Conservation (phyloP, 1,140 invertebrate genomes). For the Pseudomyrmex pallidus region DNA sequence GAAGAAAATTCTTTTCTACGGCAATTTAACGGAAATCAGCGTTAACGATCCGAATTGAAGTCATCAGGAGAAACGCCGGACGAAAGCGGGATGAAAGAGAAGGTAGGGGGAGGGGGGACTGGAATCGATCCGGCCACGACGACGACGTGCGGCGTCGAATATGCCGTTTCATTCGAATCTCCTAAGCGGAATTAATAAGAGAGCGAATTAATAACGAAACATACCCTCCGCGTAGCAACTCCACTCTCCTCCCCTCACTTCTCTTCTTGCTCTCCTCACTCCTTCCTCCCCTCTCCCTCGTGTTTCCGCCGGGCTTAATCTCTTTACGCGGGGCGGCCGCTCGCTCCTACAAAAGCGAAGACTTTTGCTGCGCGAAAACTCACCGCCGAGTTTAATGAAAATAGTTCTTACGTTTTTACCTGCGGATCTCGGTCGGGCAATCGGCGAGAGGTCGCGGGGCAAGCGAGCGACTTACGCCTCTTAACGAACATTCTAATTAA, state of each 20-base stretch:
- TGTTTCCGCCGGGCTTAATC: constrained; percentile 66
- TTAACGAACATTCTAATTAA: constrained; percentile 82
- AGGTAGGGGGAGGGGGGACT: background rate
- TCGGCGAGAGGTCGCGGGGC: background rate
- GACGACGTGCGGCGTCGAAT: constrained; percentile 33
- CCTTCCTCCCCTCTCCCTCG: no score
- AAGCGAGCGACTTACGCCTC: constrained; percentile 59
- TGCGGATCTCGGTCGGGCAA: constrained; percentile 61
- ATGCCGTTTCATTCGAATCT: constrained; percentile 36
- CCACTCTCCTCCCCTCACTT: background rate
- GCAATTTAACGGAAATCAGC: constrained; percentile 55
- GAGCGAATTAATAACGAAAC: constrained; percentile 73
- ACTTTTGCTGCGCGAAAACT: constrained; percentile 75
- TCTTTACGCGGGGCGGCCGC: constrained; percentile 60
- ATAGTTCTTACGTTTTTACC: constrained; percentile 82
- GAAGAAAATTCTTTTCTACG: constrained; percentile 48
- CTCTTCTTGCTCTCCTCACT: background rate
- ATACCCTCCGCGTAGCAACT: constrained; percentile 19
- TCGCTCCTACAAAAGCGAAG: constrained; percentile 69
- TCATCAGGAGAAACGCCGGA: constrained; percentile 28
- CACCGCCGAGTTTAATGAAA: constrained; percentile 80
- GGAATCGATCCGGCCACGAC: constrained; percentile 44
- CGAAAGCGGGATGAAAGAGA: no score
- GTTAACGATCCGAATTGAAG: constrained; percentile 59
- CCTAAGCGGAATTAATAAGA: constrained; percentile 66